phyloP scores from a whole-genome alignment of 2,888 invertebrate species.

The Vanessa cardui region DNA sequence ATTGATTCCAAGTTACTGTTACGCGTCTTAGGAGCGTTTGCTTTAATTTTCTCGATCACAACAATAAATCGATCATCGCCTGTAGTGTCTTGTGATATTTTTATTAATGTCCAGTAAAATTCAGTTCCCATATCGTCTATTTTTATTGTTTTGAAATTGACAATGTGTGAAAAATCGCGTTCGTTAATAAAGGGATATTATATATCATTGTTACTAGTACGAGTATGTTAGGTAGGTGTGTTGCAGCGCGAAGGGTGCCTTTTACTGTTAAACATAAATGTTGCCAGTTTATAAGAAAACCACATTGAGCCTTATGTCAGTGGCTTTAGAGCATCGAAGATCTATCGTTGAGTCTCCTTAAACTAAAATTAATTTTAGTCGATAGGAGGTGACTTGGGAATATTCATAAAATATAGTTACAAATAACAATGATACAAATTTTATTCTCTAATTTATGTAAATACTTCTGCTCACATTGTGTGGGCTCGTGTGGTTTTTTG shows the following conservation, averaged over 20 bases:
- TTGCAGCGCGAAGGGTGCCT: slow-evolving; percentile 39
- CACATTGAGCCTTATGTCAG: neutral
- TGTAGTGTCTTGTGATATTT: too few species aligned
- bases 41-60: too few species aligned
- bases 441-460: neutral
- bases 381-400: neutral
- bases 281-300: slow-evolving; percentile 22
- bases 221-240: slow-evolving; percentile 26
- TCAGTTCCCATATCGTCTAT: too few species aligned
- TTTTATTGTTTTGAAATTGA: neutral
- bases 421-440: too few species aligned
- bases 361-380: slow-evolving; percentile 7
- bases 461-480: neutral
- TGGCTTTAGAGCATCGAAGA: neutral
- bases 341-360: neutral
- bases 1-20: too few species aligned
- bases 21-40: too few species aligned
- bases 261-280: slow-evolving; percentile 32
- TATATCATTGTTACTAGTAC: slow-evolving; percentile 8
- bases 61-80: too few species aligned
- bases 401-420: neutral
- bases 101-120: too few species aligned
- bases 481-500: slow-evolving; percentile 10
- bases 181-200: neutral
- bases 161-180: neutral